These are phyloP conservation scores for Amblyopsis hoosieri DNA, from an alignment of 2,797 vertebrate species.

Conservation along the genomic window DNA sequence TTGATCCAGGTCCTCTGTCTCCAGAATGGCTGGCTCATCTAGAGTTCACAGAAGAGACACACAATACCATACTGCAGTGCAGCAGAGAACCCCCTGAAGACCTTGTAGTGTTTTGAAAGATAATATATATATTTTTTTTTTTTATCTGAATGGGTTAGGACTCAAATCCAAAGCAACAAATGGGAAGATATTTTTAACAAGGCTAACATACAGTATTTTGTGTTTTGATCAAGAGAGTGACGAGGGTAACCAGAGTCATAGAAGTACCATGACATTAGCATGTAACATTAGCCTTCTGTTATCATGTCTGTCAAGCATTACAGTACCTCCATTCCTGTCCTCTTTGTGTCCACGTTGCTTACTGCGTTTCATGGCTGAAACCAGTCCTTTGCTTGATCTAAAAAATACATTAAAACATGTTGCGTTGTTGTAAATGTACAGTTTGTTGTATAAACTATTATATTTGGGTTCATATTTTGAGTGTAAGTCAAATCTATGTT, in stretches of 20 bases:
- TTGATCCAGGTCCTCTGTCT: constrained; percentile 88
- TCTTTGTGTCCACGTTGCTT: constrained; percentile 88
- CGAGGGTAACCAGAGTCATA: no score
- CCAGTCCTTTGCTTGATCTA: constrained; percentile 78
- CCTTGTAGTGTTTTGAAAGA: no score
- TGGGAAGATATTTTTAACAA: no score
- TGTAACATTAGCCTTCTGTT: constrained; percentile 16
- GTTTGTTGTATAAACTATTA: no score
- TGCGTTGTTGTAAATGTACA: not conserved
- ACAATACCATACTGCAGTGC: not conserved
- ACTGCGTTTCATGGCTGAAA: constrained; percentile 90
- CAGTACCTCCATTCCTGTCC: constrained; percentile 81
- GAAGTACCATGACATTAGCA: constrained; percentile 4
- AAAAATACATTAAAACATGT: constrained; percentile 13
- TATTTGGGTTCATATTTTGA: no score
- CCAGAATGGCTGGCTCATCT: constrained; percentile 93
- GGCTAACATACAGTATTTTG: no score
- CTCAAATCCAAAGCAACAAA: no score
- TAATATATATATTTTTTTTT: no score
- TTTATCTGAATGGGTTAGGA: no score
- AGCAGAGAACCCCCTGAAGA: not conserved
- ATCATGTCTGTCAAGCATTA: constrained; percentile 22
- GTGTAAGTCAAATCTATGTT: no score
- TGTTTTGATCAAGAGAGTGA: no score
- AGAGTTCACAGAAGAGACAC: constrained; percentile 15